phyloP scores from a whole-genome alignment of 2,113 vertebrate genomes.

The Orientallactaga bullata region DNA sequence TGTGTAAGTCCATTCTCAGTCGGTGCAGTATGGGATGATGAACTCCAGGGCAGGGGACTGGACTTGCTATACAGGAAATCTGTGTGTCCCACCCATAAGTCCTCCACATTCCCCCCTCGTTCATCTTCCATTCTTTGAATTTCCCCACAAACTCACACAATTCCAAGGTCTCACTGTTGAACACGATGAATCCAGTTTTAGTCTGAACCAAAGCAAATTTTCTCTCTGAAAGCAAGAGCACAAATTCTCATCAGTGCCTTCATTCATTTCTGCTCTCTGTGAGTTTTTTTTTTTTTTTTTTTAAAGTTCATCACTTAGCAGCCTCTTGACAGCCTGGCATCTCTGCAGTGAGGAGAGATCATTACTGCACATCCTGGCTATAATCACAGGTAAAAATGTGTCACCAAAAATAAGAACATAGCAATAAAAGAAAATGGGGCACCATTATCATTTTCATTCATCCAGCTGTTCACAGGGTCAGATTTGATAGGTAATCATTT shows the following conservation, averaged over 20 bases:
- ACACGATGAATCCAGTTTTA: neutral
- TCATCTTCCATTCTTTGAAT: conserved; percentile 9
- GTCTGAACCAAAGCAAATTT: neutral
- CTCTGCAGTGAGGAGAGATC: neutral
- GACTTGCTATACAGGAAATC: neutral
- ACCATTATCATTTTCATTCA: neutral
- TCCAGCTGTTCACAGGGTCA: neutral
- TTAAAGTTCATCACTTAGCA: neutral
- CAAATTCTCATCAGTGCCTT: conserved; percentile 35
- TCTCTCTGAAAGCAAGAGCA: neutral
- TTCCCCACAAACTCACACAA: conserved; percentile 12
- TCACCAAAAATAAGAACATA: neutral
- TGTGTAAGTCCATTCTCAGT: neutral
- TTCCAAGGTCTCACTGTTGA: neutral
- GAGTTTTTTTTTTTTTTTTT: too few relatives aligned
- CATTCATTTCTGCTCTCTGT: conserved; percentile 12
- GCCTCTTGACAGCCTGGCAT: conserved; percentile 19
- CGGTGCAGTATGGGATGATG: neutral
- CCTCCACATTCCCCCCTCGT: neutral
- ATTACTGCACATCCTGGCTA: neutral
- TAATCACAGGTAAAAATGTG: neutral
- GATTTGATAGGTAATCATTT: neutral
- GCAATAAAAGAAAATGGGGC: neutral
- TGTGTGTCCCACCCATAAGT: neutral
- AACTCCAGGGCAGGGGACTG: neutral